Percentiles rank a stretch among this genome's conserved stretches.
phyloP scores from a whole-genome alignment of 2,113 vertebrate species.

The Malurus melanocephalus region DNA sequence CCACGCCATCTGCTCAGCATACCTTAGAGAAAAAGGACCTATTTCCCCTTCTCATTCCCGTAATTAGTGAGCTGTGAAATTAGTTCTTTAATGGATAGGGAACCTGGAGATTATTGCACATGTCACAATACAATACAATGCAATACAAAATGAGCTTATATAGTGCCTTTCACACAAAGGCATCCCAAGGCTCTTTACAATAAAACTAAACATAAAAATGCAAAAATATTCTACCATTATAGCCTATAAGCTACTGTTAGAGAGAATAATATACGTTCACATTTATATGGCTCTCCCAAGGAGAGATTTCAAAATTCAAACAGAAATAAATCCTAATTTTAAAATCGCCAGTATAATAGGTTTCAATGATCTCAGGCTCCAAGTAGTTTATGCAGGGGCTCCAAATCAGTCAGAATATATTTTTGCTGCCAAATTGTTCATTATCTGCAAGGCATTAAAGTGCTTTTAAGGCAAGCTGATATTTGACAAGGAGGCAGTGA shows the following conservation, averaged over 20 bases:
- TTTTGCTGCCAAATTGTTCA: slow-evolving; percentile 51
- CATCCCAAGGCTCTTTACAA: slow-evolving; percentile 57
- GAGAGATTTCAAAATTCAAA: slow-evolving; percentile 44
- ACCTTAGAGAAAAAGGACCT: slow-evolving; percentile 64
- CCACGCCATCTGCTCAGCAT: slow-evolving; percentile 64
- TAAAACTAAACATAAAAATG: slow-evolving; percentile 68
- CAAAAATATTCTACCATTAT: slow-evolving; percentile 44
- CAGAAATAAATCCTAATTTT: slow-evolving; percentile 47
- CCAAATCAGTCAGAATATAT: slow-evolving; percentile 33
- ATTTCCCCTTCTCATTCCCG: slow-evolving; percentile 66
- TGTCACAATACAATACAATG: slow-evolving; percentile 59
- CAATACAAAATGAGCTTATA: slow-evolving; percentile 58
- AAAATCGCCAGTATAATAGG: slow-evolving; percentile 10
- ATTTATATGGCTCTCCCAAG: slow-evolving; percentile 36
- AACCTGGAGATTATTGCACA: slow-evolving; percentile 68
- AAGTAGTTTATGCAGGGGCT: neutral
- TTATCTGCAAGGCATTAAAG: slow-evolving; percentile 40
- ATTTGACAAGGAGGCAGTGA: slow-evolving; percentile 2
- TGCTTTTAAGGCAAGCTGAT: slow-evolving; percentile 41
- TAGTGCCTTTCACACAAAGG: slow-evolving; percentile 58
- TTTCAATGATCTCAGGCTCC: neutral
- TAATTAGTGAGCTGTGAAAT: slow-evolving; percentile 81
- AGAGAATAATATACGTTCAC: slow-evolving; percentile 20
- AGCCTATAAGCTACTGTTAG: slow-evolving; percentile 40
- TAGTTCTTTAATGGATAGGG: slow-evolving; percentile 74